A percentile compares a stretch with the other conserved stretches of the same genome.
Conservation (phyloP, 2,888 invertebrate species). For the Apamea monoglypha region DNA sequence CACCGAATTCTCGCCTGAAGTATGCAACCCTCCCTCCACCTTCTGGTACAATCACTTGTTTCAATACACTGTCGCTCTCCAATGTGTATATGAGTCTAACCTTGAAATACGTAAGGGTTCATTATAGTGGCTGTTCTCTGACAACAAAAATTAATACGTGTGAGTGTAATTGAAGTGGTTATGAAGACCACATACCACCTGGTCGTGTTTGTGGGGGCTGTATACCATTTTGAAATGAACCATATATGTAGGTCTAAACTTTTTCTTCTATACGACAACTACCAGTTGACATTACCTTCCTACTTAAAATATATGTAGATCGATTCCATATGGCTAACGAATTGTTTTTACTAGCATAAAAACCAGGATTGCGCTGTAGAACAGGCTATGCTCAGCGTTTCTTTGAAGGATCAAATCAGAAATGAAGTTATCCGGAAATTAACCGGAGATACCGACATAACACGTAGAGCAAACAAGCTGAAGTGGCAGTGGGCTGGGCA, state of each 20-base stretch:
- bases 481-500: too few relatives aligned
- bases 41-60: constrained; percentile 75
- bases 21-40: constrained; percentile 75
- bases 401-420: too few relatives aligned
- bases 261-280: not conserved
- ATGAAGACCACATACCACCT: not conserved
- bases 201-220: not conserved
- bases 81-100: constrained; percentile 76
- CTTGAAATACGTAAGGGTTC: constrained; percentile 64
- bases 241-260: not conserved
- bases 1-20: constrained; percentile 80
- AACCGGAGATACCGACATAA: too few relatives aligned
- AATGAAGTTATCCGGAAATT: too few relatives aligned
- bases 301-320: not conserved
- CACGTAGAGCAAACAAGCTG: too few relatives aligned
- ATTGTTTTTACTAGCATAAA: too few relatives aligned
- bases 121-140: not conserved
- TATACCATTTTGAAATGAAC: not conserved
- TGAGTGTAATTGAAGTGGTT: not conserved
- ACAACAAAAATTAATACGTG: not conserved
- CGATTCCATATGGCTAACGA: too few relatives aligned
- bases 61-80: constrained; percentile 78
- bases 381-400: too few relatives aligned
- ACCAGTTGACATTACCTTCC: not conserved
- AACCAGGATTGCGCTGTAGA: too few relatives aligned